Base-by-base conservation (phyloP, 2,797 vertebrate species). In the Alauda arvensis region DNA sequence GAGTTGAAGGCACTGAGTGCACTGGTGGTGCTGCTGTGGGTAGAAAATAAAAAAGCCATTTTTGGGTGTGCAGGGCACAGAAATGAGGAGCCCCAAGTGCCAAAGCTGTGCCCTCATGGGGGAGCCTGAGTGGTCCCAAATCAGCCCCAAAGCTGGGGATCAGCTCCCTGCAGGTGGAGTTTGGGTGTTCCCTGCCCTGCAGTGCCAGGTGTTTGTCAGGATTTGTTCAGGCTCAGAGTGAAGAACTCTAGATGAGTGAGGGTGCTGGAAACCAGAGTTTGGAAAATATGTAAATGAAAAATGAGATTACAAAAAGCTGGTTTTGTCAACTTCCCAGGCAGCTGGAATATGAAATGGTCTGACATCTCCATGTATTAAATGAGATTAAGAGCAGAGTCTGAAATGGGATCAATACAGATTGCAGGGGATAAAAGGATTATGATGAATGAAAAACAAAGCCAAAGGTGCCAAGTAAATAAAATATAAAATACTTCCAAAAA, bases 381-480 rank as follows among this genome's bases (percentile, higher is more conserved):
- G 76, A 83, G 83, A 87, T 86, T 80, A 94, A 87, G 70, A 85
- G 49, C 57, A 70, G 71, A 79, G 65, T 78, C 78, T 85, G 86
- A 81, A 88, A 61, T 52, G 20, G 71, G 79, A 90, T 87, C 79
- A 59, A 46, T 81, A 61, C 10, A 48, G 74, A 70, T 91, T 93
- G 74, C 31, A 33, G 63, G 70, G 78, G 55, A 88, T 92, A 77
- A 92, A 92, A 79, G 61, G 61, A 87, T 89, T 90, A 90, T 67
- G 55, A 67, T 77, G 57, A 83, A 93, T 65, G 61, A 77, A 91
- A 92, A 90, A 68, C 69, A 90, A 91, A 83, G 51, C 29, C 29
- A 61, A 77, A 77, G 55, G 65, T 77, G 57, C 28, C 74, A 71
- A 89, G 45, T 82, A 77, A 93, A 79, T 74, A 92, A 87, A 87